Evolutionary conservation across 92 coral and sea anemone species (phyloP).

Genomic region (Scolanthus callimorphus): DNA sequence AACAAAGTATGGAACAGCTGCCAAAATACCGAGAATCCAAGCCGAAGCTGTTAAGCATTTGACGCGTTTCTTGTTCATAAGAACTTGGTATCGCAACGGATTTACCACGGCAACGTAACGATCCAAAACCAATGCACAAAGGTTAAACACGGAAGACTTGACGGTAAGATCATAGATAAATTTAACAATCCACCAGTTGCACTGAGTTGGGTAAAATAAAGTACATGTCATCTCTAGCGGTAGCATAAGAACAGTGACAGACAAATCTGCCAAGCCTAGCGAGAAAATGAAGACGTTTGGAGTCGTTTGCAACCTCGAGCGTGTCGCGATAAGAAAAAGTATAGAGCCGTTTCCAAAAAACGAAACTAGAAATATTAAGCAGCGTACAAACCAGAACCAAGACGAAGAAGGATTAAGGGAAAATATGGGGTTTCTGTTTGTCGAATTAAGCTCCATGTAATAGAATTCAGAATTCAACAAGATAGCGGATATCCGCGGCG

Average conservation of each 20-base stretch:
- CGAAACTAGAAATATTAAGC: neutral
- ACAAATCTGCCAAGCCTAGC: slow-evolving; percentile 5
- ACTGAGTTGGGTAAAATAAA: no score
- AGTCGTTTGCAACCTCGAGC: neutral
- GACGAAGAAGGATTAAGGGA: neutral
- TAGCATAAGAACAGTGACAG: neutral
- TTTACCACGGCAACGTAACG: slow-evolving; percentile 1
- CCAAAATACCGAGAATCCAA: neutral
- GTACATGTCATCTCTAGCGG: neutral
- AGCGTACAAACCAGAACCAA: slow-evolving; percentile 3
- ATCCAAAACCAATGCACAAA: slow-evolving; percentile 1
- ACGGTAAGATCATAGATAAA: neutral
- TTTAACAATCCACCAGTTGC: neutral
- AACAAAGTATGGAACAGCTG: neutral
- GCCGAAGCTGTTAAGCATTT: neutral
- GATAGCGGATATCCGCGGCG: no score
- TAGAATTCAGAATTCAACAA: no score
- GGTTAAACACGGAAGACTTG: neutral
- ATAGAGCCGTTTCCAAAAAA: slow-evolving; percentile 1
- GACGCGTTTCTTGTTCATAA: neutral
- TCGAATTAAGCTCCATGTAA: no score
- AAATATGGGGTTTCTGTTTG: no score
- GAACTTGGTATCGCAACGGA: neutral
- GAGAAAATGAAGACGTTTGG: slow-evolving; percentile 7
- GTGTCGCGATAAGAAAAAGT: slow-evolving; percentile 1